These are phyloP conservation scores for Meloidogyne chitwoodi DNA, from an alignment of 1,140 invertebrate species.

Conservation along the genomic window DNA sequence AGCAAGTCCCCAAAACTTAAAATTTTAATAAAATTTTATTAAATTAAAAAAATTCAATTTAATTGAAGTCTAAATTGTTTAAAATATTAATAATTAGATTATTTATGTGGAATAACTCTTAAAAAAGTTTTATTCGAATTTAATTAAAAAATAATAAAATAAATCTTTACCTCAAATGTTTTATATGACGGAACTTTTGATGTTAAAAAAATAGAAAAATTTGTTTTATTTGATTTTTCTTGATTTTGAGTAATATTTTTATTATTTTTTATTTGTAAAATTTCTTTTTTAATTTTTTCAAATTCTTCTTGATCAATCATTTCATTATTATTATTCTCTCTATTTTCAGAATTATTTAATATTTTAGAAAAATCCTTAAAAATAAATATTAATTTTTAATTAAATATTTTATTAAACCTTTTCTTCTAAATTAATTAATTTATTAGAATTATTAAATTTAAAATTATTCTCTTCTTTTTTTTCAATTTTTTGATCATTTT, in stretches of 20 bases:
- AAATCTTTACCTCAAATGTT: conserved; percentile 4
- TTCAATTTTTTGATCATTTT: too few species aligned
- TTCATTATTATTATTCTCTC: not conserved
- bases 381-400: not conserved
- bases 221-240: not conserved
- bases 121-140: not conserved
- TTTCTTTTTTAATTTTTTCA: not conserved
- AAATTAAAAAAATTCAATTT: not conserved
- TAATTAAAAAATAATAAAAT: too few species aligned
- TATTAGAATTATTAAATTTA: too few species aligned
- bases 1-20: conserved; percentile 15
- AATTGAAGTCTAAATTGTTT: not conserved
- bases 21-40: not conserved
- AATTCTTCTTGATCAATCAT: not conserved
- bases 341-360: not conserved
- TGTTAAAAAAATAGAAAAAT: not conserved
- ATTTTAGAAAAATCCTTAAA: not conserved
- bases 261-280: not conserved
- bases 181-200: not conserved
- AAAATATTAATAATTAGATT: too few species aligned
- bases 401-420: too few species aligned
- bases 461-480: too few species aligned
- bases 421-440: too few species aligned
- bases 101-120: too few species aligned
- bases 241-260: not conserved